phyloP scores from a whole-genome alignment of 2,797 vertebrate species.

The Natrix natrix region DNA sequence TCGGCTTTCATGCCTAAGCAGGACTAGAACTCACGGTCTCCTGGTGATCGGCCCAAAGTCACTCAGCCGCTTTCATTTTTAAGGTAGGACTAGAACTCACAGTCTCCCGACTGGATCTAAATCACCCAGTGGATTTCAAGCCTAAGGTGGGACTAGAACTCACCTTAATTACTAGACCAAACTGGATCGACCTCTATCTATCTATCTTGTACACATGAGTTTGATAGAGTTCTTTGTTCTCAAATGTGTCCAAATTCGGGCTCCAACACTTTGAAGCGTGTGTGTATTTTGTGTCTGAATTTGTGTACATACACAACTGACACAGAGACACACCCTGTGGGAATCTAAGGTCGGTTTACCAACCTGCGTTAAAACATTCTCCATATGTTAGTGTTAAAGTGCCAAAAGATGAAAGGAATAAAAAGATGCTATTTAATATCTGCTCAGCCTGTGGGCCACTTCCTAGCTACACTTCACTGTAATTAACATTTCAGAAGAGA shows the following conservation, averaged over 20 bases:
- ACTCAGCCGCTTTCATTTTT: accelerated
- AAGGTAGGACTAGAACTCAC: background rate
- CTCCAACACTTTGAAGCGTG: background rate
- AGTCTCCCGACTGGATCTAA: background rate
- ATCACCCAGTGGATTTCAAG: background rate
- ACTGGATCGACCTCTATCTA: background rate
- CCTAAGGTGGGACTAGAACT: background rate
- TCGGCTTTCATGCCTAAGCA: background rate
- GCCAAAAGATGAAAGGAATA: background rate
- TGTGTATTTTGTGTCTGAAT: background rate
- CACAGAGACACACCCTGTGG: background rate
- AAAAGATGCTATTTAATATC: background rate
- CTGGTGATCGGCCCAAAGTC: background rate
- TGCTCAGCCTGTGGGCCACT: background rate
- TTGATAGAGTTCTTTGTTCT: background rate
- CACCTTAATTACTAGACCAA: background rate
- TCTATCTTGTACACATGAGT: background rate
- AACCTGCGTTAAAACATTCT: background rate
- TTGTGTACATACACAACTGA: background rate
- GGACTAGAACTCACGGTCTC: background rate
- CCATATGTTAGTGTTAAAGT: background rate
- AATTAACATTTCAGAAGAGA: background rate
- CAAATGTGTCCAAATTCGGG: background rate
- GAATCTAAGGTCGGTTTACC: background rate
- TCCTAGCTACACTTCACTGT: background rate